Conservation (phyloP, 1,140 invertebrate genomes). For the Tetranychus urticae region DNA sequence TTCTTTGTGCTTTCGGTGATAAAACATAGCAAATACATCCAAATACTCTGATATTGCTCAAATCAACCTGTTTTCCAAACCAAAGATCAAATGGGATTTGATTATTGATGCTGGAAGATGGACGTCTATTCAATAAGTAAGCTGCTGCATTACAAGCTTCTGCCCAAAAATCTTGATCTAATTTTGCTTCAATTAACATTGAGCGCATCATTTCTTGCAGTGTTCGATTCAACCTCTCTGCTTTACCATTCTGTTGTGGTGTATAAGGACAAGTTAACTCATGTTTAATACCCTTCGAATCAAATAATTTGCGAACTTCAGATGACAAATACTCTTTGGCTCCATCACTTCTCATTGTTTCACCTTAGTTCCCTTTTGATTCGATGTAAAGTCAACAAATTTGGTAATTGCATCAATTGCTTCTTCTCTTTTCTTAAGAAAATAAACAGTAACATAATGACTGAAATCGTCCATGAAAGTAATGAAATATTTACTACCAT, state of each 20-base stretch:
- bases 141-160: slow-evolving; percentile 3
- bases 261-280: background rate
- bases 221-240: slow-evolving; percentile 1
- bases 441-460: background rate
- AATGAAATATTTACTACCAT: slow-evolving; percentile 3
- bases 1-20: slow-evolving; percentile 8
- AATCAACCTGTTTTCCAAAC: slow-evolving; percentile 10
- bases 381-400: background rate
- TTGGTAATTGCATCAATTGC: background rate
- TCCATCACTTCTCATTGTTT: background rate
- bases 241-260: background rate
- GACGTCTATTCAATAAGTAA: slow-evolving; percentile 9
- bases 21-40: slow-evolving; percentile 13
- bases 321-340: background rate
- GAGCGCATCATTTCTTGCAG: background rate
- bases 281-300: background rate
- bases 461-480: slow-evolving; percentile 1
- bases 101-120: background rate
- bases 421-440: background rate
- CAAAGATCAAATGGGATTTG: slow-evolving; percentile 12
- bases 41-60: slow-evolving; percentile 16
- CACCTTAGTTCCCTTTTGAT: background rate
- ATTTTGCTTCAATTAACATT: background rate
- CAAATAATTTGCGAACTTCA: background rate
- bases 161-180: slow-evolving; percentile 2